Percentiles rank a stretch among this genome's conserved stretches.
phyloP scores from a whole-genome alignment of 2,797 vertebrate species.

The Smutsia gigantea region DNA sequence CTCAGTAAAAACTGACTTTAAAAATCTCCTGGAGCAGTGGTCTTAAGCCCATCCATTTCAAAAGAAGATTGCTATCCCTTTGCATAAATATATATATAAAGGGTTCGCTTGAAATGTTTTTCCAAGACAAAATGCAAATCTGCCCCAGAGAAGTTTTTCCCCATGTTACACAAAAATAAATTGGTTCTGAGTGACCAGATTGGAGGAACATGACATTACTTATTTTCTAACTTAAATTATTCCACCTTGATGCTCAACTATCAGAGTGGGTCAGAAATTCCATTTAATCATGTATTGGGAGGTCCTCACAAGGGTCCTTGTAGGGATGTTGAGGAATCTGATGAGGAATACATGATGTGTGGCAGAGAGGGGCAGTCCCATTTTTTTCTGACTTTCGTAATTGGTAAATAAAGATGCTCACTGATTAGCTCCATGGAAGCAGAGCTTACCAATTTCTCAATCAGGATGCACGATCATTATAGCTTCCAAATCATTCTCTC shows the following conservation, averaged over 20 bases:
- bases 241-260: not conserved
- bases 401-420: not conserved
- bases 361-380: not conserved
- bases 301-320: not conserved
- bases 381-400: not conserved
- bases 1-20: not conserved
- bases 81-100: not conserved
- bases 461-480: not conserved
- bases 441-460: not conserved
- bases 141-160: not conserved
- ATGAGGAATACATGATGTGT: not conserved
- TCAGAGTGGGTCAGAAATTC: not conserved
- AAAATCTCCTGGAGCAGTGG: not conserved
- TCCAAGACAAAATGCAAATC: not conserved
- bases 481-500: not conserved
- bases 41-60: not conserved
- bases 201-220: not conserved
- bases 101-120: not conserved
- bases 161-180: not conserved
- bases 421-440: not conserved
- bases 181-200: not conserved
- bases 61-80: not conserved
- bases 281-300: not conserved
- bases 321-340: not conserved
- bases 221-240: not conserved